Base-by-base conservation (phyloP, 2,113 vertebrate species). In the Ophthalmolycus amberensis region DNA sequence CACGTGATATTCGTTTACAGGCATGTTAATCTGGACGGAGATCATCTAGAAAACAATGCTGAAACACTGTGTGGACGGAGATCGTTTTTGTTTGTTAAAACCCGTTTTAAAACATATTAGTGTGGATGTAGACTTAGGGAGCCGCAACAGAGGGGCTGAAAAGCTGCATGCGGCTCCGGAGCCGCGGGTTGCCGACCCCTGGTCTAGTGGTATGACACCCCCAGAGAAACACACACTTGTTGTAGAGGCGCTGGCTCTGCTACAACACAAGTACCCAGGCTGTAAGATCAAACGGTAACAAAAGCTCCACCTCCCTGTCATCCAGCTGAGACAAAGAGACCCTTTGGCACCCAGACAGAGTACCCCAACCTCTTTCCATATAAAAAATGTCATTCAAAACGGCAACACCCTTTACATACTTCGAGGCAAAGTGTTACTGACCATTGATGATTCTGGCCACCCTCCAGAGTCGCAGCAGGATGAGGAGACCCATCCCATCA, bases 391-490 rank as follows among this genome's bases (percentile, higher is more conserved):
- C 7, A 62, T 62, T 59, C 27, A 34, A 16, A 62, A 37, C 29
- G 1, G 58, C 29, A 60, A 60, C 16, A 18, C 12, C n/a, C 25
- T 58, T 5, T 32, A 64, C 2, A 38, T 38, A 20, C 25, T 22
- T 69, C 6, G 1, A 38, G 52, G 6, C 18, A 1, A 10, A 9
- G 48, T 50, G 20, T 29, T 64, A 83, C 89, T 82, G 85, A 99
- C 98, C 98, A 0, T 99, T 99, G 81, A 99, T 94, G 11, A 99
- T 99, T 86, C 98, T 94, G 80, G 97, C 98, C 85, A 99, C 97
- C 32, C 98, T 96, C 98, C 98, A 99, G 56, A 99, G 95, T 58
- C 98, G 88, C 66, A 99, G 96, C 75, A 99, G 94, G 22, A 99
- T 99, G 66, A 99, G 93, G 29, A 99, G 93, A 38, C 97, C 97